Evolutionary conservation across 2,113 vertebrate species (phyloP), one percentile per base, ranked within the genome.

Genomic region (Pygoscelis antarcticus): DNA sequence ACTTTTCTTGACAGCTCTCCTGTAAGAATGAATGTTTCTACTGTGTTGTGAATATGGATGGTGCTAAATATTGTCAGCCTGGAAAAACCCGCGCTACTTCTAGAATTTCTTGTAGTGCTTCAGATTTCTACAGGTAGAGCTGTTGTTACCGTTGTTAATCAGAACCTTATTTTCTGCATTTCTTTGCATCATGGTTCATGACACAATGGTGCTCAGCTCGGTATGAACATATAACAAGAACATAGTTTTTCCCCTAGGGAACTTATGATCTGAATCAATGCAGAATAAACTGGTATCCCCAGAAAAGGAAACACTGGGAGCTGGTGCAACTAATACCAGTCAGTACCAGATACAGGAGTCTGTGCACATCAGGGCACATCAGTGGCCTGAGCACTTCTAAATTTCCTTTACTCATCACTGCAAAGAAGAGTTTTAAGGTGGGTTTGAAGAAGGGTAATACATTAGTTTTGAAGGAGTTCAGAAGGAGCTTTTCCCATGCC

Each of bases 141-240:
- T 49, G 14, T 13, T 49, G 16, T 10, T 52, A 32, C 25, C 36
- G 29, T 34, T 54, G 26, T 74, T 83, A 74, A 75, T 6, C 30
- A 47, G 47, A 83, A 36, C 3, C 10, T 42, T 42, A 30, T 34
- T 61, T 85, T 83, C 49, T 49, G 12, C 7, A 27, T 49, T 81
- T 71, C 20, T 55, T 1, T 12, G 4, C 46, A 38, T 16, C 30
- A 21, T 10, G 26, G 2, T 21, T 36, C 0, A 0, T 65, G n/a
- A 64, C 19, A 42, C 1, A 3, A 27, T 30, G 15, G 30, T 65
- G 16, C 21, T 84, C 44, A 76, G 62, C 30, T 44, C 3, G 4
- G 46, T 10, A 15, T 20, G 20, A 85, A 49, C 40, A 30, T 30
- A 17, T 20, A 84, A 58, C 11, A 88, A 58, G 13, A 70, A 29